Base-by-base conservation (phyloP, 2,888 invertebrate genomes). In the Dilophus febrilis region DNA sequence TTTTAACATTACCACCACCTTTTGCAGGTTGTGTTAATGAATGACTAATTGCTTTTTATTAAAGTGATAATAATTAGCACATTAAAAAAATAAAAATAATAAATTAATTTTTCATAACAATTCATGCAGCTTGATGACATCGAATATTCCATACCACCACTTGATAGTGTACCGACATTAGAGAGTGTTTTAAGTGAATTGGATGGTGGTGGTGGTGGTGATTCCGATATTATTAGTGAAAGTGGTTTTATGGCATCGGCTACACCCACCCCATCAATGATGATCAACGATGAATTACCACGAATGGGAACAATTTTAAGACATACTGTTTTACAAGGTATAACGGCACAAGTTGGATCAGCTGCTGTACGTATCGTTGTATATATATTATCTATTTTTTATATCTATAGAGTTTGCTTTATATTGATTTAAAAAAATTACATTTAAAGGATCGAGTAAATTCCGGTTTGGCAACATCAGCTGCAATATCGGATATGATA, bases 401-500 rank as follows among this genome's bases (percentile, higher is more conserved):
- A 22, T 22, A 6, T n/a, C n/a, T n/a, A 6, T 22, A 22, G 22
- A 22, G 4, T 22, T 22, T 22, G 8, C 8, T 22, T 6, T 22
- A 22, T n/a, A n/a, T n/a, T n/a, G n/a, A n/a, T n/a, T n/a, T n/a
- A n/a, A n/a, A n/a, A n/a, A n/a, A n/a, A n/a, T n/a, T n/a, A 28
- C 26, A 6, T 31, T 39, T 27, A 11, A 27, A 86, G 84, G 90
- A 92, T 51, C 72, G 86, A 49, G 83, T 90, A 13, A 79, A 84
- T 61, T 85, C 90, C 40, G 94, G 94, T 5, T 68, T 81, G 46
- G 85, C 91, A 10, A 90, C 90, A 43, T 80, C 87, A 6, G 71
- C 85, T 53, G 79, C 85, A 48, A 82, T 82, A 5, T 71, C 74
- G 8, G 77, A 80, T 40, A 75, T 81, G 60, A 72, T 92, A 45